These are phyloP conservation scores for Clarias macrocephalus DNA, from an alignment of 2,113 vertebrate genomes.

Conservation along the genomic window DNA sequence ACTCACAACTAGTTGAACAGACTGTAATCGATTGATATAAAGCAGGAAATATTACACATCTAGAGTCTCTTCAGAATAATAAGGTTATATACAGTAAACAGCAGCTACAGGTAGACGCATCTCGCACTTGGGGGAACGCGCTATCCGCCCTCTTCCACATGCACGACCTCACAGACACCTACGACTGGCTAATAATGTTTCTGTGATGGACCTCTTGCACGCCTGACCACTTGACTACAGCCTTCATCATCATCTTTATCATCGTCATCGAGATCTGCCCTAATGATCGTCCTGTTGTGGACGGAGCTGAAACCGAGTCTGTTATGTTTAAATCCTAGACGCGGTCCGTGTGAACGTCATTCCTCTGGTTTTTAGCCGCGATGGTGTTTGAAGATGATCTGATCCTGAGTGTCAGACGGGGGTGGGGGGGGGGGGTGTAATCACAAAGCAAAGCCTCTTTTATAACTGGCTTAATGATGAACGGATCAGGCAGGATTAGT, in stretches of 20 bases:
- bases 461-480: neutral
- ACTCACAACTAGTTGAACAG: too few relatives aligned
- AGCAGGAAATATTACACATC: too few relatives aligned
- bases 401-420: too few relatives aligned
- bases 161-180: neutral
- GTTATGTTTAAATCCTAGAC: neutral
- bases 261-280: neutral
- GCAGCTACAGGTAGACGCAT: too few relatives aligned
- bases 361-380: conserved; percentile 2
- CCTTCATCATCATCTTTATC: too few relatives aligned
- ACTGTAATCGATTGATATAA: too few relatives aligned
- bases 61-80: too few relatives aligned
- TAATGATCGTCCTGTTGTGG: neutral
- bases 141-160: neutral
- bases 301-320: neutral
- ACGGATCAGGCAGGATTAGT: conserved; percentile 12
- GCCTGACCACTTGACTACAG: too few relatives aligned
- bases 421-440: neutral
- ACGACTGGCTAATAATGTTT: neutral
- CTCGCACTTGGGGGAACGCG: neutral
- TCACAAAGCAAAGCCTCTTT: conserved; percentile 16
- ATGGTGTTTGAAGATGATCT: conserved; percentile 18
- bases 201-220: too few relatives aligned
- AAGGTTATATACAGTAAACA: too few relatives aligned
- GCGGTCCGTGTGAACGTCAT: neutral